A percentile compares a stretch with the other conserved stretches of the same genome.
Evolutionary conservation across 2,888 invertebrate species (phyloP).

Genomic region (Escarpia spicata): DNA sequence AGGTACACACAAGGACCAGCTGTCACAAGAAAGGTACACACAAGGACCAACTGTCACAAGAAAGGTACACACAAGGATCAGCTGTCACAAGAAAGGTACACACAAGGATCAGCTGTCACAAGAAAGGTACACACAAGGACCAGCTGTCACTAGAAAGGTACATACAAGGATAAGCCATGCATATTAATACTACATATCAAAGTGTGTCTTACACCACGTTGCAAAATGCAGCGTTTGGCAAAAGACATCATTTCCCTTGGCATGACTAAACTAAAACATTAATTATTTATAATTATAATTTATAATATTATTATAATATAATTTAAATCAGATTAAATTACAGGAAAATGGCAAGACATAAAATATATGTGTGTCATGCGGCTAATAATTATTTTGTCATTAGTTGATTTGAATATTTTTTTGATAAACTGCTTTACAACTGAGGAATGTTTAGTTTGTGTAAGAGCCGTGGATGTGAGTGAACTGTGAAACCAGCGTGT

Average conservation of each 20-base stretch:
- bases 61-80: no score
- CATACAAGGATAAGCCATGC: no score
- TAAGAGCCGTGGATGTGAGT: background rate
- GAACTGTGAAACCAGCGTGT: background rate
- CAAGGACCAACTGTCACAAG: no score
- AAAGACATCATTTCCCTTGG: background rate
- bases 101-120: no score
- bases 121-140: no score
- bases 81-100: no score
- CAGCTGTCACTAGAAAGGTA: no score
- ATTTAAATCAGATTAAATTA: background rate
- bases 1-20: no score
- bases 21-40: no score
- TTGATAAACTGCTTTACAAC: background rate
- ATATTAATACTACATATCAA: no score
- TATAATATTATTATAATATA: background rate
- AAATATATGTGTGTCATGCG: background rate
- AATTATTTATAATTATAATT: background rate
- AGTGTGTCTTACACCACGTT: background rate
- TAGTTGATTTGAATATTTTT: background rate
- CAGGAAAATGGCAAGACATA: background rate
- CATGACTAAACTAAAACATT: background rate
- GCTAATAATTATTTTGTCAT: background rate
- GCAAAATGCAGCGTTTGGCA: background rate
- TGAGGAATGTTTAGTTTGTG: background rate